These are phyloP conservation scores for Capromys pilorides DNA, from an alignment of 2,797 vertebrate species.

Conservation along the genomic window DNA sequence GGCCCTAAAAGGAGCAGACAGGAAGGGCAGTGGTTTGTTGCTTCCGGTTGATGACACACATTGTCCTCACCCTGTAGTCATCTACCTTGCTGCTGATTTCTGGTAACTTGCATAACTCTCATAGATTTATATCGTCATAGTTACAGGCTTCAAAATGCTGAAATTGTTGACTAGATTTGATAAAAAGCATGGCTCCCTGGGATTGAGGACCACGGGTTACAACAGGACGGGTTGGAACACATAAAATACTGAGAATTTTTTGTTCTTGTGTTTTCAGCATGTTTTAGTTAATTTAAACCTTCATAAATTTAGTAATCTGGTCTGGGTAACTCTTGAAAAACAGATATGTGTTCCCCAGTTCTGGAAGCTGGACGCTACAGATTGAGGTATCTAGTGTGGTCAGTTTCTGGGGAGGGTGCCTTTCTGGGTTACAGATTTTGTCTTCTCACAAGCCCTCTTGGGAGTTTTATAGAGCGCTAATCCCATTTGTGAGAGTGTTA, in stretches of 20 bases:
- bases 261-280: neutral
- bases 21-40: neutral
- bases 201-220: neutral
- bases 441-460: neutral
- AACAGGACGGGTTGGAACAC: neutral
- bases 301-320: too few relatives aligned
- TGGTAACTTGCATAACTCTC: neutral
- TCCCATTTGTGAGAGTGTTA: neutral
- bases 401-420: neutral
- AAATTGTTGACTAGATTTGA: neutral
- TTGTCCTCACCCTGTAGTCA: neutral
- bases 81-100: neutral
- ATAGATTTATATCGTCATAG: neutral
- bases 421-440: neutral
- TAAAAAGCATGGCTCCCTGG: neutral
- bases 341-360: neutral
- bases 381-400: neutral
- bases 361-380: neutral
- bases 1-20: neutral
- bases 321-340: neutral
- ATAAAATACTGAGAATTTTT: neutral
- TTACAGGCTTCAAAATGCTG: neutral
- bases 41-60: neutral
- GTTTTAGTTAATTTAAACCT: neutral
- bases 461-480: neutral